A percentile compares a stretch with the other conserved stretches of the same genome.
These are phyloP conservation scores for Sesamia inferens DNA, from an alignment of 2,888 invertebrate genomes.

Conservation along the genomic window DNA sequence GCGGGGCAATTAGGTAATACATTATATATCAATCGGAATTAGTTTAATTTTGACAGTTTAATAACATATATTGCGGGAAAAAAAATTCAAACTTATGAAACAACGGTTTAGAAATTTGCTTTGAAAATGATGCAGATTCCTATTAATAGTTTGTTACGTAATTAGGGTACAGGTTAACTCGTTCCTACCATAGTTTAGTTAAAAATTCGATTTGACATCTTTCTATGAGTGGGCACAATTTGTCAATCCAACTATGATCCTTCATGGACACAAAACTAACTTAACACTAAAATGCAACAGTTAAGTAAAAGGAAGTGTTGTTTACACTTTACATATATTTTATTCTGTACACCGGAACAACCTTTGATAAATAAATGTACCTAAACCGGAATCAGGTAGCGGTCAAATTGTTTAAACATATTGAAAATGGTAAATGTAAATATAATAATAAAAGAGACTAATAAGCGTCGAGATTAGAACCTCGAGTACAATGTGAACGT, in stretches of 20 bases:
- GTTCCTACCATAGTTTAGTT: neutral
- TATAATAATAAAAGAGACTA: conserved; percentile 63
- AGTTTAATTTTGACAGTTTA: too few relatives aligned
- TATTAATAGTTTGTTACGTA: too few relatives aligned
- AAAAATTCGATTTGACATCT: neutral
- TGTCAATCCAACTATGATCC: neutral
- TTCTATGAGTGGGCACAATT: neutral
- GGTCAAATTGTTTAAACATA: conserved; percentile 66
- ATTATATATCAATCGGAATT: too few relatives aligned
- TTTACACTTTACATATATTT: conserved; percentile 8
- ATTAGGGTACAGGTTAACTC: too few relatives aligned
- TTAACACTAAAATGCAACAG: conserved; percentile 13
- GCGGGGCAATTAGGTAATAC: too few relatives aligned
- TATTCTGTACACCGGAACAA: conserved; percentile 65
- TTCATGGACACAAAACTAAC: neutral
- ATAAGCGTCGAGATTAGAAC: conserved; percentile 74
- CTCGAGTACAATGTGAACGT: conserved; percentile 69
- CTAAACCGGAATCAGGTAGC: conserved; percentile 74
- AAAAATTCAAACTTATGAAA: too few relatives aligned
- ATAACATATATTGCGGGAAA: too few relatives aligned
- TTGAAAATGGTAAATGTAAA: conserved; percentile 65
- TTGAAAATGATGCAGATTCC: too few relatives aligned
- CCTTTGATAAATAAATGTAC: conserved; percentile 60
- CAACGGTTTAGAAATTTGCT: too few relatives aligned
- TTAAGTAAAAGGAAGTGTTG: conserved; percentile 14